phyloP scores from a whole-genome alignment of 2,113 vertebrate genomes.

The Pseudonaja textilis region DNA sequence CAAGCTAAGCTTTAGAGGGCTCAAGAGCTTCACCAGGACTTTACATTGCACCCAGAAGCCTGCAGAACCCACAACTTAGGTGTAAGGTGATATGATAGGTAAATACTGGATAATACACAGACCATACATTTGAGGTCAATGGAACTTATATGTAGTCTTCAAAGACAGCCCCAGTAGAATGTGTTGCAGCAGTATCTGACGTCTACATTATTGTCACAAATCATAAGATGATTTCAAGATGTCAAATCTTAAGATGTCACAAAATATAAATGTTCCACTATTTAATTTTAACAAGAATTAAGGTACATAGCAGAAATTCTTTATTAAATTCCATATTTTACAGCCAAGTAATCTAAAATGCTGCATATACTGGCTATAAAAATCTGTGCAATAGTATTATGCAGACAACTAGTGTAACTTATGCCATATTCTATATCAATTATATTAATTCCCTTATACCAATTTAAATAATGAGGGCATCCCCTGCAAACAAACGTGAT shows the following conservation, averaged over 20 bases:
- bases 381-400: neutral
- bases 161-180: neutral
- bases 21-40: neutral
- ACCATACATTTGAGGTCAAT: neutral
- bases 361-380: neutral
- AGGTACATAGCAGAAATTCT: rapidly evolving
- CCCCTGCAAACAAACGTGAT: neutral
- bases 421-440: neutral
- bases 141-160: neutral
- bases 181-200: neutral
- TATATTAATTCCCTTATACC: neutral
- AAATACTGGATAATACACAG: neutral
- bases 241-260: neutral
- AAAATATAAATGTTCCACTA: neutral
- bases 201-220: neutral
- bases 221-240: neutral
- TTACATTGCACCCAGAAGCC: neutral
- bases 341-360: neutral
- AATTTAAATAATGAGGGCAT: neutral
- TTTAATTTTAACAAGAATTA: neutral
- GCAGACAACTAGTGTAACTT: neutral
- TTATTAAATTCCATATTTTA: neutral
- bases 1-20: neutral
- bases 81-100: neutral
- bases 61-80: neutral